Evolutionary conservation across 1,140 invertebrate genomes (phyloP), one percentile per base, ranked within the genome.

Genomic region (Frieseomelitta varia): DNA sequence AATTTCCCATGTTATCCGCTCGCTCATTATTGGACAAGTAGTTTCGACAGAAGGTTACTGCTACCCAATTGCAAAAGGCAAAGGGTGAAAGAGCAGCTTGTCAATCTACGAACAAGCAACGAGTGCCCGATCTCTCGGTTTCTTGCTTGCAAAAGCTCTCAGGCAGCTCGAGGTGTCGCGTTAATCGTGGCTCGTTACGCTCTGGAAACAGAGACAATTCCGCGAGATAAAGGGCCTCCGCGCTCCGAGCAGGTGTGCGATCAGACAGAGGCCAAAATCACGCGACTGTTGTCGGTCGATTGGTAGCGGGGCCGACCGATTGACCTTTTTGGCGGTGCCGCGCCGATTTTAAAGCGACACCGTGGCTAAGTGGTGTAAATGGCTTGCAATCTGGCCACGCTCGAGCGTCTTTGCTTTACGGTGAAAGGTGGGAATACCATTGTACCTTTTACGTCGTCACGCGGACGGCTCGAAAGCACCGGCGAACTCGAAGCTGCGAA

Each of bases 341-440:
- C 79, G 56, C 14, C 24, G 74, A 34, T 77, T 67, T 86, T 81
- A 81, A 74, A 80, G 76, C 79, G 80, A 81, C 80, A 71, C 65
- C 85, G 80, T 81, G 80, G 77, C 74, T 87, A 87, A 90, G 65
- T 87, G 75, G 74, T 81, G 81, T 90, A 89, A 90, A 87, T 80
- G 84, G 82, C 63, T 71, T 63, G 55, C 55, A 15, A 87, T 87
- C 82, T 71, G 58, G 74, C 71, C 55, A 47, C 55, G 75, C 24
- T 51, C 24, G n/a, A 27, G 34, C 61, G 76, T 30, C n/a, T 53
- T 27, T 77, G 82, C 84, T 85, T 89, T 89, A 87, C 51, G 79
- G 85, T 90, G 85, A 90, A 90, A 90, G 88, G 88, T 77, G 88
- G 82, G 85, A 89, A 90, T 89, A 87, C 82, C 82, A 85, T 89